Evolutionary conservation across 2,797 vertebrate species (phyloP).

Genomic region (Enteromius anoplus): DNA sequence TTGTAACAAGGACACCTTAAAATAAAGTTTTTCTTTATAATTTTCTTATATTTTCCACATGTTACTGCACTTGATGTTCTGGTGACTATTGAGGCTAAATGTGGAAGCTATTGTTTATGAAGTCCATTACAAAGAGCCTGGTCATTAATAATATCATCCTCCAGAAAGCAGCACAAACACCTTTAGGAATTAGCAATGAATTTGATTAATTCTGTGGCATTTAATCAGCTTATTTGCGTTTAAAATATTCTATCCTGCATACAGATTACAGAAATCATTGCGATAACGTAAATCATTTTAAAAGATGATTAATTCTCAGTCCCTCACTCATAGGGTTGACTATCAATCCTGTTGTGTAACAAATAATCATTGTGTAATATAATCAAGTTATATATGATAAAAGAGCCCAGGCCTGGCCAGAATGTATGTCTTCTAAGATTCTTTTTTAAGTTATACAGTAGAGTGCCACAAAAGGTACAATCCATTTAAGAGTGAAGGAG

Average conservation of each 20-base stretch:
- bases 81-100: neutral
- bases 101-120: neutral
- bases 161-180: conserved; percentile 2
- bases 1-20: too few relatives aligned
- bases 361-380: neutral
- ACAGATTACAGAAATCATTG: neutral
- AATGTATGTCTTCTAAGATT: too few relatives aligned
- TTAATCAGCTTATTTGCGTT: neutral
- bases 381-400: neutral
- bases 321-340: neutral
- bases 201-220: neutral
- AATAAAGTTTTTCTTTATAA: neutral
- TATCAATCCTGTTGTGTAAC: neutral
- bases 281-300: neutral
- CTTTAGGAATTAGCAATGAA: neutral
- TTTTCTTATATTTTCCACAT: neutral
- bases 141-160: neutral
- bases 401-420: too few relatives aligned
- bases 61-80: neutral
- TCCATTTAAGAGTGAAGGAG: neutral
- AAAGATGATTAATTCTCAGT: neutral
- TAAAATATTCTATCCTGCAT: neutral
- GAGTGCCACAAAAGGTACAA: neutral
- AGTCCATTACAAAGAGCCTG: neutral
- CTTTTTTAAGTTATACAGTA: neutral